Evolutionary conservation across 1,140 invertebrate species (phyloP), one percentile per base, ranked within the genome.

Genomic region (Drosophila mojavensis): DNA sequence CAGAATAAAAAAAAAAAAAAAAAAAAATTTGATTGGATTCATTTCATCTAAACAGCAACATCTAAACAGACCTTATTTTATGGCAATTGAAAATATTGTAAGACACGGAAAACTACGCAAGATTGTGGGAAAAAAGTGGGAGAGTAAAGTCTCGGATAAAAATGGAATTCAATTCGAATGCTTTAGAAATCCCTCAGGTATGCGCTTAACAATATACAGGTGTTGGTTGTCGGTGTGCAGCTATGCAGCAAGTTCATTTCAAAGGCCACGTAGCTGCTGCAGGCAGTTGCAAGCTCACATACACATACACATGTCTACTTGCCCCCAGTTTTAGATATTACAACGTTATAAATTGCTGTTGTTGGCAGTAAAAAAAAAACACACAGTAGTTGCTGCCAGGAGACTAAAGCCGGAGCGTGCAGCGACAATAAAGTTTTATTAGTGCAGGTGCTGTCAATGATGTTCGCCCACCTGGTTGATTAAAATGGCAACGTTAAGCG

Each of bases 141-240:
- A 30, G 28, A 9, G 15, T 3, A 24, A 5, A 51, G 28, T 30
- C 5, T 13, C 10, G 2, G 9, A 33, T 28, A 15, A 53, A 54
- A 54, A 54, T 10, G n/a, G 30, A 67, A 67, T 68, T 79, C 62
- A 68, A 79, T 79, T 81, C 69, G 9, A 81, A 55, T 60, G 24
- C 54, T 45, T 70, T 68, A 75, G 71, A 9, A 43, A 41, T 39
- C 48, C 39, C 48, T 30, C 6, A 20, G 20, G 28, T 30, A 33
- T 33, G 33, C 9, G 33, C 33, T 1, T 33, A 15, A 45, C 68
- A 56, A 58, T 64, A 53, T 48, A 15, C 30, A 43, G 60, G 20
- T 58, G 53, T 65, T 28, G 11, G 15, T 5, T 60, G 26, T 33
- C 5, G 7, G 7, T 33, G 33, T 33, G 33, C 33, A 33, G 33